Percentiles rank a stretch among this genome's conserved stretches.
phyloP scores from a whole-genome alignment of 1,140 invertebrate genomes.

The Stratiolaelaps scimitus region DNA sequence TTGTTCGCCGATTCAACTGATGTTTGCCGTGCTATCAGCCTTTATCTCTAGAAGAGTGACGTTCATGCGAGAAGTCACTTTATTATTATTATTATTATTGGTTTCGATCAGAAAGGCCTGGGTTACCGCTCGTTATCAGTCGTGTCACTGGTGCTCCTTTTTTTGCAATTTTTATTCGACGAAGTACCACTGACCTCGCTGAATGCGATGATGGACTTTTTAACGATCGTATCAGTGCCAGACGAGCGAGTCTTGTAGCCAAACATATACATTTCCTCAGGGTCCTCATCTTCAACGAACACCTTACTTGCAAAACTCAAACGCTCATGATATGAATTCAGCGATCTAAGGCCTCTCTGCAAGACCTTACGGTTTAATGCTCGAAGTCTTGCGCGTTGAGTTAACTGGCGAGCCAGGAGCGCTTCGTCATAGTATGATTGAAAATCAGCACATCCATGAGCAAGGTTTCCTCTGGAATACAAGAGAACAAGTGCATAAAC shows the following conservation, averaged over 20 bases:
- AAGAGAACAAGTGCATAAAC: neutral
- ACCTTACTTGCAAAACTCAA: slow-evolving; percentile 12
- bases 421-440: neutral
- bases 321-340: slow-evolving; percentile 2
- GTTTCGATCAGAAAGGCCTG: too few relatives aligned
- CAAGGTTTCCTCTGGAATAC: neutral
- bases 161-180: too few relatives aligned
- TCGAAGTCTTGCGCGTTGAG: neutral
- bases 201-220: slow-evolving; percentile 11
- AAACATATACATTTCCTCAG: slow-evolving; percentile 10
- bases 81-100: too few relatives aligned
- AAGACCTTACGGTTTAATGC: neutral
- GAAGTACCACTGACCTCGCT: neutral
- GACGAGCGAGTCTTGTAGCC: neutral
- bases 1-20: too few relatives aligned
- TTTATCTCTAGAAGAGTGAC: too few relatives aligned
- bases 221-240: neutral
- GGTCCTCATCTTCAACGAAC: neutral
- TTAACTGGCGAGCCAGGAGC: neutral
- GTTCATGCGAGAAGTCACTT: too few relatives aligned
- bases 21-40: too few relatives aligned
- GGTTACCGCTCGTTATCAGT: too few relatives aligned
- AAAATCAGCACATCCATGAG: slow-evolving; percentile 9
- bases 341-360: neutral
- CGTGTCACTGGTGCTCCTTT: too few relatives aligned